These are phyloP conservation scores for Lethenteron reissneri DNA, from an alignment of 2,113 vertebrate species.

Conservation along the genomic window DNA sequence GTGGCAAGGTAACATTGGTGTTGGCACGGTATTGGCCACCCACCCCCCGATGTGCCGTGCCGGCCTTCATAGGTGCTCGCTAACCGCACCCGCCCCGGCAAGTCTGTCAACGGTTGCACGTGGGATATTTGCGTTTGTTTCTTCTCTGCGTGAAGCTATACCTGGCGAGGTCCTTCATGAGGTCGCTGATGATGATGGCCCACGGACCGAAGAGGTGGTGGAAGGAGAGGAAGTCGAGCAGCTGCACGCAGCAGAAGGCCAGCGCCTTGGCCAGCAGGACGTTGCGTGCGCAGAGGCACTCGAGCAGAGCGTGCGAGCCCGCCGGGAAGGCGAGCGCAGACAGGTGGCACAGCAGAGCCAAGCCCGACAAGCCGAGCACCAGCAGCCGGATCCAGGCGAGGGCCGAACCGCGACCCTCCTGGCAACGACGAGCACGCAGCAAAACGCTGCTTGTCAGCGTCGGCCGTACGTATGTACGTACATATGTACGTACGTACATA, in stretches of 20 bases:
- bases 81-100: no score
- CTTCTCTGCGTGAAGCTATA: constrained; percentile 2
- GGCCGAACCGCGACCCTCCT: constrained; percentile 14
- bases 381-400: constrained; percentile 22
- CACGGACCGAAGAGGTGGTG: constrained; percentile 26
- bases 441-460: no score
- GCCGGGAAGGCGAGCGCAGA: constrained; percentile 14
- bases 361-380: constrained; percentile 17
- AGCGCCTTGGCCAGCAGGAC: constrained; percentile 19
- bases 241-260: constrained; percentile 21
- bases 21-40: no score
- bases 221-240: constrained; percentile 23
- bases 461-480: no score
- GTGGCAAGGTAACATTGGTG: no score
- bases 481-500: no score
- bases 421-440: no score
- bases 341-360: constrained; percentile 19
- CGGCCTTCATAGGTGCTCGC: no score
- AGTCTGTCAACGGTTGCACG: no score
- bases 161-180: constrained; percentile 23
- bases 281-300: constrained; percentile 22
- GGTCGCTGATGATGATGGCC: constrained; percentile 23
- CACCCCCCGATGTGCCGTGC: no score
- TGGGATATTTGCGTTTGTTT: no score
- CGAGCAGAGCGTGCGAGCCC: constrained; percentile 10